These are phyloP conservation scores for Mayetiola destructor DNA, from an alignment of 2,888 invertebrate genomes.

Conservation along the genomic window DNA sequence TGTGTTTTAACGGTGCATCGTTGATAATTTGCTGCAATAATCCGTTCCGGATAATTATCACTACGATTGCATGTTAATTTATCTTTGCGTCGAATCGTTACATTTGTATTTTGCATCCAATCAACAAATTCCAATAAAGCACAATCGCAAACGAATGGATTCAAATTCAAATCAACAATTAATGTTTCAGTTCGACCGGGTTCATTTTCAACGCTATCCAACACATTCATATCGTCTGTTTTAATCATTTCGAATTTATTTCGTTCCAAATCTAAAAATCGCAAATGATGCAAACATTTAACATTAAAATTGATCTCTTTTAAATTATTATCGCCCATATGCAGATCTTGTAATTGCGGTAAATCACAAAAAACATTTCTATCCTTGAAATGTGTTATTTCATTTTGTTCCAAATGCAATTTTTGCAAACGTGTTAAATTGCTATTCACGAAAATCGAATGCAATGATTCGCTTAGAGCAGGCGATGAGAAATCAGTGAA, in stretches of 20 bases:
- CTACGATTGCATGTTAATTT: slow-evolving; percentile 38
- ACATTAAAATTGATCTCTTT: slow-evolving; percentile 50
- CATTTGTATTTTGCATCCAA: slow-evolving; percentile 49
- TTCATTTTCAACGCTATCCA: slow-evolving; percentile 41
- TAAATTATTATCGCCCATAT: slow-evolving; percentile 51
- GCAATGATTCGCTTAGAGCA: slow-evolving; percentile 48
- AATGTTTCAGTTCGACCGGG: slow-evolving; percentile 35
- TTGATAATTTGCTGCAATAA: slow-evolving; percentile 27
- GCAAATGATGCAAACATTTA: slow-evolving; percentile 46
- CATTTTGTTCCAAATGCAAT: slow-evolving; percentile 61
- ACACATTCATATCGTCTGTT: slow-evolving; percentile 39
- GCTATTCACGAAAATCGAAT: slow-evolving; percentile 54
- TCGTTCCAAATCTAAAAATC: slow-evolving; percentile 52
- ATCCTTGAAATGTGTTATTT: slow-evolving; percentile 51
- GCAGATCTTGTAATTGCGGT: slow-evolving; percentile 48
- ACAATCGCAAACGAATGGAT: slow-evolving; percentile 56
- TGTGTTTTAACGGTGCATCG: slow-evolving; percentile 24
- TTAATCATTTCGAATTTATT: slow-evolving; percentile 48
- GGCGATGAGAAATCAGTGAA: slow-evolving; percentile 50
- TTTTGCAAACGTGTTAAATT: slow-evolving; percentile 50
- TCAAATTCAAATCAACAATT: slow-evolving; percentile 47
- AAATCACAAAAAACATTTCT: slow-evolving; percentile 54
- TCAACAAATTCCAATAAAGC: slow-evolving; percentile 43
- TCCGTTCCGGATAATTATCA: slow-evolving; percentile 23
- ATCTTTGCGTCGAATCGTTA: slow-evolving; percentile 43